These are phyloP conservation scores for Crematogaster levior DNA, from an alignment of 2,888 invertebrate species.

Conservation along the genomic window DNA sequence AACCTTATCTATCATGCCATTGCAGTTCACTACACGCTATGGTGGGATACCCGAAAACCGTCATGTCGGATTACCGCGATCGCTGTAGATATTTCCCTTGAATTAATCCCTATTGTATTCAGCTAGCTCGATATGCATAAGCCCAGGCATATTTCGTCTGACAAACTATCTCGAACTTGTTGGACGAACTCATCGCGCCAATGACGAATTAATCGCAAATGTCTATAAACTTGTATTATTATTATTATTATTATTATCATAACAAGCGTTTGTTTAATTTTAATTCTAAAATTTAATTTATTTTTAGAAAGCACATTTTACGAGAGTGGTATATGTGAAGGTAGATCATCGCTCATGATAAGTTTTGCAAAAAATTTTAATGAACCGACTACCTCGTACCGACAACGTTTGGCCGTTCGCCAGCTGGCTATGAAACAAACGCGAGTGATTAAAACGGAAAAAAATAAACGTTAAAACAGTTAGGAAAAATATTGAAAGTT, in stretches of 20 bases:
- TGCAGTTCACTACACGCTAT: constrained; percentile 30
- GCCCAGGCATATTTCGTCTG: background rate
- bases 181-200: background rate
- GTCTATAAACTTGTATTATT: background rate
- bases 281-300: background rate
- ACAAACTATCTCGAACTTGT: constrained; percentile 15
- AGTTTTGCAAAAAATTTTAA: constrained; percentile 28
- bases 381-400: background rate
- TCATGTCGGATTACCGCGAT: constrained; percentile 40
- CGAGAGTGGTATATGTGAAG: background rate
- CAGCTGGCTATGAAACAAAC: constrained; percentile 13
- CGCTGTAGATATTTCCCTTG: constrained; percentile 51
- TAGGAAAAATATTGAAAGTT: background rate
- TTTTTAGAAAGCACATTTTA: background rate
- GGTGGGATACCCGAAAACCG: constrained; percentile 41
- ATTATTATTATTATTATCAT: background rate
- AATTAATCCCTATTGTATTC: constrained; percentile 47
- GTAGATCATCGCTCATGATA: background rate
- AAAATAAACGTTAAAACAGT: background rate
- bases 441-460: background rate
- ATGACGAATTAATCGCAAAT: background rate
- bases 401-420: constrained; percentile 14
- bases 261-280: background rate
- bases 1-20: constrained; percentile 31
- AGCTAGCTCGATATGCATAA: background rate